Evolutionary conservation across 2,888 invertebrate species (phyloP).

Genomic region (Melieria crassipennis): DNA sequence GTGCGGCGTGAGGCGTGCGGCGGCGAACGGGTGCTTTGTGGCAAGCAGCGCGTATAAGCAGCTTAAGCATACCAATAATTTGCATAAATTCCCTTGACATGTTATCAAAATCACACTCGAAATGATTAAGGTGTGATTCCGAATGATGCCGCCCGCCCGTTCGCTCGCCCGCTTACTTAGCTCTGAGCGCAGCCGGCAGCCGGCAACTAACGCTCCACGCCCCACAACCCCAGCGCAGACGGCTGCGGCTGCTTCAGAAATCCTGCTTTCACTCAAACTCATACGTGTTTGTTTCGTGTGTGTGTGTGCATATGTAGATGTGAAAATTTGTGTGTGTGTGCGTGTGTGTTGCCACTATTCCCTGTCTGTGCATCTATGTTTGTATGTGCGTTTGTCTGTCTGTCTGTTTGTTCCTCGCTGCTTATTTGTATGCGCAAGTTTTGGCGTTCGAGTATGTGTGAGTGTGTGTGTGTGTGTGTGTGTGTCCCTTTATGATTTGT

Average conservation of each 20-base stretch:
- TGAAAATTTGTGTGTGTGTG: neutral
- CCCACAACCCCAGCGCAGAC: neutral
- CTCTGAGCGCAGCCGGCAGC: too few relatives aligned
- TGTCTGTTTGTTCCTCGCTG: neutral
- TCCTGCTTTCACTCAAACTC: neutral
- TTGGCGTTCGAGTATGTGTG: neutral
- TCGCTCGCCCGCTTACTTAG: too few relatives aligned
- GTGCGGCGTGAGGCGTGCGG: too few relatives aligned
- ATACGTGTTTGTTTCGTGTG: neutral
- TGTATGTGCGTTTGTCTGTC: neutral
- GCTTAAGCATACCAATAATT: conserved; percentile 52
- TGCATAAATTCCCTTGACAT: conserved; percentile 62
- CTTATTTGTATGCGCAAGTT: neutral
- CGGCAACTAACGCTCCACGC: neutral
- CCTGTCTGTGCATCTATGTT: neutral
- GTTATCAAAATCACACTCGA: conserved; percentile 60
- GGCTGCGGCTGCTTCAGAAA: neutral
- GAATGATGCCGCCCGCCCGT: conserved; percentile 24
- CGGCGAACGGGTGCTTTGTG: neutral
- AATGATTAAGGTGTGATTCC: conserved; percentile 57
- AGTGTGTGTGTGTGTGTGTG: too few relatives aligned
- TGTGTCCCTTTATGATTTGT: too few relatives aligned
- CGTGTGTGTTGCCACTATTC: neutral
- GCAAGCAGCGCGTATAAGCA: neutral
- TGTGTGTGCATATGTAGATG: neutral